A percentile compares a stretch with the other conserved stretches of the same genome.
Conservation (phyloP, 2,888 invertebrate species). For the Mimas tiliae region DNA sequence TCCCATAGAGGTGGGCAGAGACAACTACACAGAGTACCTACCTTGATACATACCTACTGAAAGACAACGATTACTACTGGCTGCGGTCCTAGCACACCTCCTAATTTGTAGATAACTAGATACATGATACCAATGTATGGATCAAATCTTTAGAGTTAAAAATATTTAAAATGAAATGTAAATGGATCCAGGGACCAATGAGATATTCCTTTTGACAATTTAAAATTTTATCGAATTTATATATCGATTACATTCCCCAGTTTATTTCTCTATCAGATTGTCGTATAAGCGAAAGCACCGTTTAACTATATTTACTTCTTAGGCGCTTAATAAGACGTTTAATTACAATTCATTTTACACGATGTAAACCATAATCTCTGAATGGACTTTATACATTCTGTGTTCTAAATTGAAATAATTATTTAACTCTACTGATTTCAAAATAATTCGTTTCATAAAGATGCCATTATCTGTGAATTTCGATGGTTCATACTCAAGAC, state of each 20-base stretch:
- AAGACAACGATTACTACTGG: no score
- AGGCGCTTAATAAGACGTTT: conserved; percentile 5
- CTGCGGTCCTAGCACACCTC: no score
- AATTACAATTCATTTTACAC: neutral
- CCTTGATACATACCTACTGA: no score
- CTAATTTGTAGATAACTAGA: no score
- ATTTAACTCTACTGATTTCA: neutral
- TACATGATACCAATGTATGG: no score
- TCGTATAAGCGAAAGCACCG: conserved; percentile 46
- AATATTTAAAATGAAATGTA: no score
- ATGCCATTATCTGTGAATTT: neutral
- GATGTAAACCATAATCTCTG: neutral
- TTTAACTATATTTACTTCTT: conserved; percentile 32
- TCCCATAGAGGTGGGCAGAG: no score
- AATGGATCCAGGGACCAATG: no score
- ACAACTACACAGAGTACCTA: no score
- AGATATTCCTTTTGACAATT: neutral
- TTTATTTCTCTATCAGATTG: conserved; percentile 27
- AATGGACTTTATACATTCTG: neutral
- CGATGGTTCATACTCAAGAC: neutral
- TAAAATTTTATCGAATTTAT: conserved; percentile 1
- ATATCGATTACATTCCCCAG: neutral
- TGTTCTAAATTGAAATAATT: conserved; percentile 3
- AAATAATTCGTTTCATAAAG: neutral
- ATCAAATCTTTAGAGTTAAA: no score